These are phyloP conservation scores for Otis tarda DNA, from an alignment of 2,113 vertebrate genomes.

Conservation along the genomic window DNA sequence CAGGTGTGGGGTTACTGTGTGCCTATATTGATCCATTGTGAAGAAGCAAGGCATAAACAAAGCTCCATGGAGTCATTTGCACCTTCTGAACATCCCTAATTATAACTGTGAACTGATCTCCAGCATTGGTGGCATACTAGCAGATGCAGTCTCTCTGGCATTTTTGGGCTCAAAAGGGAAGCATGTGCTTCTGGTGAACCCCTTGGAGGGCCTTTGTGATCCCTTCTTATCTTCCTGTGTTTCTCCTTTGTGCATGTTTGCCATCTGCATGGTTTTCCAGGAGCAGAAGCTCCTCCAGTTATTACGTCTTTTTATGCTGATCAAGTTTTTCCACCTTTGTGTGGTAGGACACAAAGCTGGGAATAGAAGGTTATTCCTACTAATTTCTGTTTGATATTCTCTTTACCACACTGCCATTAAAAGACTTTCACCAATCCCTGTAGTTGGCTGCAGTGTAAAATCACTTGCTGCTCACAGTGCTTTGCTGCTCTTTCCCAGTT, in stretches of 20 bases:
- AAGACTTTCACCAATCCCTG: not conserved
- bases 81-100: not conserved
- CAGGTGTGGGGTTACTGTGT: not conserved
- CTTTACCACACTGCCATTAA: not conserved
- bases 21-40: fast-evolving
- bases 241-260: fast-evolving
- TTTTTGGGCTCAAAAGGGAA: not conserved
- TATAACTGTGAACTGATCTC: not conserved
- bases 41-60: not conserved
- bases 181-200: fast-evolving
- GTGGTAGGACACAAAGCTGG: not conserved
- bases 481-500: not conserved
- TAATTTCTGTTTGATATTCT: not conserved
- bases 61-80: not conserved
- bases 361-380: not conserved
- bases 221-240: not conserved
- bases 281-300: not conserved
- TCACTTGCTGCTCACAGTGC: not conserved
- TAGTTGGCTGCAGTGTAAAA: not conserved
- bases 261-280: not conserved
- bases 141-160: not conserved
- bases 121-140: fast-evolving
- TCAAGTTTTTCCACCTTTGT: not conserved
- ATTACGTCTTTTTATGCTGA: not conserved
- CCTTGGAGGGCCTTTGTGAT: not conserved